These are phyloP conservation scores for Orcinus orca DNA, from an alignment of 2,113 vertebrate genomes.

Conservation along the genomic window DNA sequence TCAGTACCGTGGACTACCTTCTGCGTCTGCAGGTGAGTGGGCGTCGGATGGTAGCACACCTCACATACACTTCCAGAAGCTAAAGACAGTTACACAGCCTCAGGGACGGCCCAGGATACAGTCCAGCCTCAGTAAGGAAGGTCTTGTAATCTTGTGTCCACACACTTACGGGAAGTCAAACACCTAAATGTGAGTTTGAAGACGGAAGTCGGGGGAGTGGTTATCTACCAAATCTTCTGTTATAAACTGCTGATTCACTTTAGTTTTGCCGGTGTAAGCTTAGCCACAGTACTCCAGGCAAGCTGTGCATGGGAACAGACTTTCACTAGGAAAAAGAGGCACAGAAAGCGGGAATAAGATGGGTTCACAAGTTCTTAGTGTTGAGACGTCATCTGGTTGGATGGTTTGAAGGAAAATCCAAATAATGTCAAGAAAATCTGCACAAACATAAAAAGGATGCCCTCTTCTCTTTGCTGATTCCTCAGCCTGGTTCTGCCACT, in stretches of 20 bases:
- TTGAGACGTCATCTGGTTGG: neutral
- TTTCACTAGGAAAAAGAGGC: neutral
- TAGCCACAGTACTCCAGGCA: neutral
- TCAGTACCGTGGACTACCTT: constrained; percentile 97
- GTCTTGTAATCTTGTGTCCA: neutral
- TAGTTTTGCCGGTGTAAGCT: constrained; percentile 10
- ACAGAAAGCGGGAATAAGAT: neutral
- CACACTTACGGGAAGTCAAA: neutral
- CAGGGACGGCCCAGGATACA: neutral
- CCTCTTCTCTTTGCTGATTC: neutral
- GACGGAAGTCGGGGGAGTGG: neutral
- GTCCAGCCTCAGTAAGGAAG: neutral
- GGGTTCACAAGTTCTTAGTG: neutral
- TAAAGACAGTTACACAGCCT: neutral
- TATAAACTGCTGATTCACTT: neutral
- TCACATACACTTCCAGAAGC: neutral
- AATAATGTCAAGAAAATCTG: neutral
- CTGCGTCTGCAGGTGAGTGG: constrained; percentile 93
- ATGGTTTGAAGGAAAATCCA: neutral
- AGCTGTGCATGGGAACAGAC: neutral
- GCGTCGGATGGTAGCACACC: accelerated
- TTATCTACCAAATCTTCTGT: neutral
- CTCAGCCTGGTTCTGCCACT: neutral
- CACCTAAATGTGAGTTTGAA: neutral
- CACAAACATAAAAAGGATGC: neutral